These are phyloP conservation scores for Phyllotis vaccarum DNA, from an alignment of 2,797 vertebrate genomes.

Conservation along the genomic window DNA sequence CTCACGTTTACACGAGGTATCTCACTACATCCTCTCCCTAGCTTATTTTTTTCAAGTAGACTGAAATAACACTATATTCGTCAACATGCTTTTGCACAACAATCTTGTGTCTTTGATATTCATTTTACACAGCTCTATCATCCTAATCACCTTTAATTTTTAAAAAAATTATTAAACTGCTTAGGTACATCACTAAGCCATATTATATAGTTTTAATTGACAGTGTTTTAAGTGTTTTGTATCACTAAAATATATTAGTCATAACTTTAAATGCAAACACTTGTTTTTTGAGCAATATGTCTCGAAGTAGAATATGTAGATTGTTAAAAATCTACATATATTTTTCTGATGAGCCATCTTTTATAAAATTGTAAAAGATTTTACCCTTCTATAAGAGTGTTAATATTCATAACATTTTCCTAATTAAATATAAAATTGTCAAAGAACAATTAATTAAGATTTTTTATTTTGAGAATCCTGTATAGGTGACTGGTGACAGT, in stretches of 20 bases:
- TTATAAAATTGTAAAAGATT: not conserved
- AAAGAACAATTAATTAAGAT: not conserved
- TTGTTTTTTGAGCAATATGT: not conserved
- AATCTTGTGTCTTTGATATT: constrained; percentile 27
- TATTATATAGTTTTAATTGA: constrained; percentile 18
- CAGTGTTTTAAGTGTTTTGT: constrained; percentile 12
- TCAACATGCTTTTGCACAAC: constrained; percentile 8
- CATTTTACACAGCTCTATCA: constrained; percentile 3
- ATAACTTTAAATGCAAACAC: not conserved
- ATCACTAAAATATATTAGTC: constrained; percentile 18
- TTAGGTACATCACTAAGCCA: not conserved
- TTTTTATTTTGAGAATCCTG: constrained; percentile 1
- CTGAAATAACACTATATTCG: not conserved
- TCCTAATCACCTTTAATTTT: not conserved
- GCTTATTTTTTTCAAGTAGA: not conserved
- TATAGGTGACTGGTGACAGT: not conserved
- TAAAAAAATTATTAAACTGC: not conserved
- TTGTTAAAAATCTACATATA: not conserved
- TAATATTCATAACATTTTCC: too few relatives aligned
- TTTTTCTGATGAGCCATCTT: constrained; percentile 21
- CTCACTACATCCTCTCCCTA: not conserved
- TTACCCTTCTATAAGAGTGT: too few relatives aligned
- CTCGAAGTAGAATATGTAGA: constrained; percentile 16
- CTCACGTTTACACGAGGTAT: not conserved
- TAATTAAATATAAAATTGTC: not conserved